Conservation (phyloP, 2,113 vertebrate genomes). For the Chionis minor region DNA sequence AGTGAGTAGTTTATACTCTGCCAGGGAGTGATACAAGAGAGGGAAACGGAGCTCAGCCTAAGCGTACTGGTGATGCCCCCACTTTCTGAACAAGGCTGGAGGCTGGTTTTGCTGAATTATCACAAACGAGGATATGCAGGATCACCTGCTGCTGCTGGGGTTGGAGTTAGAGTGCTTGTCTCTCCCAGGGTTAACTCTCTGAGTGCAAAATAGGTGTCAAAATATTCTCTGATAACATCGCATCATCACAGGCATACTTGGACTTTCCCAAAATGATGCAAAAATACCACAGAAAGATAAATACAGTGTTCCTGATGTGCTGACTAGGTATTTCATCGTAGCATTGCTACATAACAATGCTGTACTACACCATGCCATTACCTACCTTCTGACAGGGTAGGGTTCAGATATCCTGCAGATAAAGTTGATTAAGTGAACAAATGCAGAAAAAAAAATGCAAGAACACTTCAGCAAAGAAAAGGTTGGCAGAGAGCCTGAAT, state of each 20-base stretch:
- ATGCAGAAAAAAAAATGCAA: not conserved
- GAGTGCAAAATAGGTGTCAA: not conserved
- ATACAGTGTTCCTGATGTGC: not conserved
- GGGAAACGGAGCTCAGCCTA: not conserved
- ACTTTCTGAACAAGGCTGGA: not conserved
- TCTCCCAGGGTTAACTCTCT: not conserved
- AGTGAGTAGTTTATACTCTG: not conserved
- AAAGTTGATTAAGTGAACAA: not conserved
- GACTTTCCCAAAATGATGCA: conserved; percentile 1
- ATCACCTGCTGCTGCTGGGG: not conserved
- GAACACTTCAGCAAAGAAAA: not conserved
- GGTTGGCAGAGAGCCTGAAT: not conserved
- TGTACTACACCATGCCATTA: not conserved
- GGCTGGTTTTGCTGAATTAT: not conserved
- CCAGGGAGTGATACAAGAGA: not conserved
- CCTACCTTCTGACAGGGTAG: not conserved
- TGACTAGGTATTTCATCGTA: not conserved
- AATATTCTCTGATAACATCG: not conserved
- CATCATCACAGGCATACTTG: not conserved
- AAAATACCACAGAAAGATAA: conserved; percentile 37
- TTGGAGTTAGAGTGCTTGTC: not conserved
- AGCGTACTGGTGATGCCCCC: not conserved
- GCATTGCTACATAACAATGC: not conserved
- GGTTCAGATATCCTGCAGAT: not conserved
- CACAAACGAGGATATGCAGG: not conserved